Base-by-base conservation (phyloP, 2,797 vertebrate genomes). In the Yasuhikotakia modesta region DNA sequence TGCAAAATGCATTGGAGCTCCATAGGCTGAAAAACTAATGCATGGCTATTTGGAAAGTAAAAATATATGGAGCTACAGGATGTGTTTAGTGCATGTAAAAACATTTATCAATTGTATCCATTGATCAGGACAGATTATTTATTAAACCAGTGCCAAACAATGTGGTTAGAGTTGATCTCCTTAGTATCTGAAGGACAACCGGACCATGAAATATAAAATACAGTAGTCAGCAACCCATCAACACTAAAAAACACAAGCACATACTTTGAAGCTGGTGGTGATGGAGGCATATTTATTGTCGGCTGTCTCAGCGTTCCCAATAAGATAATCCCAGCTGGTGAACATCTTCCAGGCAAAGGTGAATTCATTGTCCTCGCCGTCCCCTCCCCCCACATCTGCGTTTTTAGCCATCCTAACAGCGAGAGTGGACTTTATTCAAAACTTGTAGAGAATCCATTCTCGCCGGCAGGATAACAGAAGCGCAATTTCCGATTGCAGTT, bases 321-420 rank as follows among this genome's bases (percentile, higher is more conserved):
- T 99, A 84, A 99, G 94, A 87, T 98, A 99, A 89, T 99, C 97
- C 97, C 97, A 99, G 90, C 98, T 99, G 86, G 97, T 99, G 92
- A 99, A 99, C 97, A 99, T 98, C 90, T 99, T 99, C 95, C 96
- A 99, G 88, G 95, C 95, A 73, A 99, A 99, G 17, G 94, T 94
- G 88, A 97, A 99, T 87, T 95, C 95, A 4, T 92, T 91, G 12
- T 94, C 96, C 0, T 97, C 97, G 5, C 95, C 95, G 0, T 98
- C 96, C 32, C 94, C 91, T 0, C 95, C 96, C 1, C 91, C 94
- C 16, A 98, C 95, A 0, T 98, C 96, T 64, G 94, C 93, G 12
- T 98, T 99, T 79, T 94, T 95, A 72, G 98, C 97, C 98, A 99
- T 99, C 85, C 98, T 99, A 87, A 79, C 66, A 76, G 81, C 83